Base-by-base conservation (phyloP, 1,140 invertebrate genomes). In the Anastrepha ludens region DNA sequence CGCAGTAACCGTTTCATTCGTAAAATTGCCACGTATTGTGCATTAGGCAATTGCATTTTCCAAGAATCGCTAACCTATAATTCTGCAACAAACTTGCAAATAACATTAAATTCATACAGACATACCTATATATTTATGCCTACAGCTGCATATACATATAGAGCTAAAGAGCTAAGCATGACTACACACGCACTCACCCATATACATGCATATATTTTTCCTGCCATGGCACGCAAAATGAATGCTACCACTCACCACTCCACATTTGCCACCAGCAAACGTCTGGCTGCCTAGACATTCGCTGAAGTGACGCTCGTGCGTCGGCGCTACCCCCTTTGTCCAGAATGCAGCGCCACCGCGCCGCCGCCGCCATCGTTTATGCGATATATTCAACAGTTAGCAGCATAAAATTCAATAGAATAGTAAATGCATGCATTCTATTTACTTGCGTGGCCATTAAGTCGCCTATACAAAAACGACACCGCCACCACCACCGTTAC, bases 391-490 rank as follows among this genome's bases (percentile, higher is more conserved):
- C 74, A 81, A 81, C 74, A 81, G 74, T 81, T 81, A 20, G 74
- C 8, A 81, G 74, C 74, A 81, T 81, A 74, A 74, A 74, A 74
- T 74, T 74, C 44, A n/a, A 47, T 74, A 50, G 39, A 74, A 74
- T 74, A 44, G 15, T 17, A 74, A 74, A 74, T 47, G 41, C 9
- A 55, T 74, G 44, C 39, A 13, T 62, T 11, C 60, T 70, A 70
- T 81, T 55, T 55, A 55, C 11, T 55, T 81, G 74, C 50, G n/a
- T n/a, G 44, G 74, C 47, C 44, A 81, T 55, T 55, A 81, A 20
- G 47, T 58, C 74, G 47, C 55, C 47, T 50, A n/a, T 20, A 50
- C 74, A n/a, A 44, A 15, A 5, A 4, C 74, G n/a, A 9, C 74
- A 55, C 20, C 47, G 17, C 7, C 64, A 29, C 29, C 6, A 67